These are phyloP conservation scores for Caradrina clavipalpis DNA, from an alignment of 2,888 invertebrate genomes.

Conservation along the genomic window DNA sequence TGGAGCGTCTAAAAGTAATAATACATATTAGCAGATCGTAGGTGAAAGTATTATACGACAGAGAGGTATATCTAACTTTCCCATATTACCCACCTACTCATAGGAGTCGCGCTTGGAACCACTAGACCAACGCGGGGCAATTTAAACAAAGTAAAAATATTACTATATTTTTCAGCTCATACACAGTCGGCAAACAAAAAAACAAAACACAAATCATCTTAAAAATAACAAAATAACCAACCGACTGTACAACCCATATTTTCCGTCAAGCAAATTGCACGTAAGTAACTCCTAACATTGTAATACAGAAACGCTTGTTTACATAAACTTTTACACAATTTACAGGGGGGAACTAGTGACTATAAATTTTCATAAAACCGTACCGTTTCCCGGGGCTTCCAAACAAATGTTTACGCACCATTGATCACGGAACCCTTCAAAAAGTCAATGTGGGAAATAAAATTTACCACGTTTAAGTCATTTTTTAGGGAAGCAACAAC, in stretches of 20 bases:
- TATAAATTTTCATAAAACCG: slow-evolving; percentile 72
- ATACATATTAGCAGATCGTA: too few relatives aligned
- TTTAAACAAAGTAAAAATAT: too few relatives aligned
- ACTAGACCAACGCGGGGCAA: too few relatives aligned
- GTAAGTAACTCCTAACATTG: slow-evolving; percentile 48
- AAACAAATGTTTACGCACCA: slow-evolving; percentile 74
- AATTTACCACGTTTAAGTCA: slow-evolving; percentile 23
- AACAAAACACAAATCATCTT: neutral
- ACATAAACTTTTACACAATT: slow-evolving; percentile 64
- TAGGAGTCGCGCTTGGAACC: too few relatives aligned
- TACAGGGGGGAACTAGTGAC: slow-evolving; percentile 59
- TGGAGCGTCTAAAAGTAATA: too few relatives aligned
- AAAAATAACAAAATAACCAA: slow-evolving; percentile 22
- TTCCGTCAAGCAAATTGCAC: slow-evolving; percentile 56
- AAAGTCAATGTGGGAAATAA: slow-evolving; percentile 55
- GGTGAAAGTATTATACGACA: too few relatives aligned
- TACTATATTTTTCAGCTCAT: neutral
- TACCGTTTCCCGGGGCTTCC: slow-evolving; percentile 60
- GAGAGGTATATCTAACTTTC: too few relatives aligned
- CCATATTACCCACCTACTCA: too few relatives aligned
- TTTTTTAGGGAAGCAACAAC: slow-evolving; percentile 29
- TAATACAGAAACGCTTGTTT: slow-evolving; percentile 61
- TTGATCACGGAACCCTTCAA: slow-evolving; percentile 68
- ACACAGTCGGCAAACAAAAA: neutral
- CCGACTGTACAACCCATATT: slow-evolving; percentile 18